Percentiles rank a stretch among this genome's conserved stretches.
Evolutionary conservation across 2,113 vertebrate genomes (phyloP).

Genomic region (Columba janthina): DNA sequence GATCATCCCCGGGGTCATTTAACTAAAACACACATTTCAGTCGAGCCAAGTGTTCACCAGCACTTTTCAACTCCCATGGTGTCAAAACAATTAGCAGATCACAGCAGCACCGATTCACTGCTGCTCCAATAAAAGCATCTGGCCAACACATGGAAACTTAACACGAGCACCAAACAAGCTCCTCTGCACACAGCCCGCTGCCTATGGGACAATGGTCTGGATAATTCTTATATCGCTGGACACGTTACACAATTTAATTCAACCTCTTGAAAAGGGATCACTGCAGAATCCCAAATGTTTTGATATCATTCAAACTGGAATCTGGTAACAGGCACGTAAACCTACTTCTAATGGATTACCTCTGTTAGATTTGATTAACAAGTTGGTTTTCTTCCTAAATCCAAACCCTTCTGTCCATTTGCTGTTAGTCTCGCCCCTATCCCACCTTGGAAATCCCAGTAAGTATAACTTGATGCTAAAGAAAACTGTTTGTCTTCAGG

Average conservation of each 20-base stretch:
- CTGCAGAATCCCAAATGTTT: neutral
- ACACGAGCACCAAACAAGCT: neutral
- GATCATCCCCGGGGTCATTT: constrained; percentile 51
- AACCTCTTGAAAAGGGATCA: neutral
- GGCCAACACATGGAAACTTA: constrained; percentile 27
- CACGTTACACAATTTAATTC: neutral
- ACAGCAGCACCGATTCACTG: neutral
- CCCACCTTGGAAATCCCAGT: neutral
- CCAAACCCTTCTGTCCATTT: neutral
- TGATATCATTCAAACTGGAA: neutral
- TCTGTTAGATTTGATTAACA: neutral
- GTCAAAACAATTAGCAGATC: constrained; percentile 67
- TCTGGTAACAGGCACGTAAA: neutral
- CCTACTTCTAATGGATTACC: neutral
- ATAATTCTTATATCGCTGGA: neutral
- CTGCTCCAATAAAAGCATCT: constrained; percentile 43
- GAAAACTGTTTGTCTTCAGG: neutral
- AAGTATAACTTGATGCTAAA: neutral
- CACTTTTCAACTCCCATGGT: constrained; percentile 37
- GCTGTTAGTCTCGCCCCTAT: neutral
- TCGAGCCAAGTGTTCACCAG: constrained; percentile 36
- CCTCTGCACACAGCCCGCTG: accelerated
- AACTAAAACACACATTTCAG: constrained; percentile 60
- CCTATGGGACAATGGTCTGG: neutral
- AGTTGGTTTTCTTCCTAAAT: neutral